Evolutionary conservation across 2,113 vertebrate genomes (phyloP).

Genomic region (Muntiacus muntjak): DNA sequence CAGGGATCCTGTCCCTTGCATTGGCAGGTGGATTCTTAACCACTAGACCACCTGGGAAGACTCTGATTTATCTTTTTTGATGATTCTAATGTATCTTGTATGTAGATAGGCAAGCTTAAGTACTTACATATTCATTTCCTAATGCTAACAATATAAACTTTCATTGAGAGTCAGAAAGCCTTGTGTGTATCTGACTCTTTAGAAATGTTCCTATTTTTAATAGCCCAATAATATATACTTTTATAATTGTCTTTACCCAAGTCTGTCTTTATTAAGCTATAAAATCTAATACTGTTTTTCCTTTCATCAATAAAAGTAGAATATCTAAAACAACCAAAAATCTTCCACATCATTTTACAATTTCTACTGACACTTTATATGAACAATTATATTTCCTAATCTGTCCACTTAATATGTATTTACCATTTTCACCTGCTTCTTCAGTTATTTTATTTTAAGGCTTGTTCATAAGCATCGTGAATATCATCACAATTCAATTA

Average conservation of each 20-base stretch:
- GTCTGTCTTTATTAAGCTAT: conserved; percentile 36
- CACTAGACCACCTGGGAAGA: neutral
- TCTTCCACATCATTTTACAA: neutral
- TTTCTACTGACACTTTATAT: neutral
- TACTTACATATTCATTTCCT: neutral
- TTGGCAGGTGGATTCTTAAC: neutral
- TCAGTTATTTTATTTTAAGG: conserved; percentile 59
- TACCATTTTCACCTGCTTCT: conserved; percentile 45
- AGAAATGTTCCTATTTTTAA: neutral
- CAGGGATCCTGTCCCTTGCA: neutral
- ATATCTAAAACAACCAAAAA: neutral
- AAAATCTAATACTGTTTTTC: conserved; percentile 48
- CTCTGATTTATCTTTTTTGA: neutral
- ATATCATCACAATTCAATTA: neutral
- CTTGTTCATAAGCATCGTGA: conserved; percentile 22
- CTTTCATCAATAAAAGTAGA: conserved; percentile 33
- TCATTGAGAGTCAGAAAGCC: neutral
- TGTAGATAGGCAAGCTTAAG: neutral
- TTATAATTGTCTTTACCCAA: conserved; percentile 1
- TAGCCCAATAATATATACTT: neutral
- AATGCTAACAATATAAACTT: neutral
- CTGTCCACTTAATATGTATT: conserved; percentile 13
- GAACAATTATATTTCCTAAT: neutral
- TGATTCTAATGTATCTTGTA: neutral
- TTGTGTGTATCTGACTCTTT: neutral